Percentiles rank a stretch among this genome's conserved stretches.
Evolutionary conservation across 1,140 invertebrate genomes (phyloP).

Genomic region (Akabosia matsudoensis): DNA sequence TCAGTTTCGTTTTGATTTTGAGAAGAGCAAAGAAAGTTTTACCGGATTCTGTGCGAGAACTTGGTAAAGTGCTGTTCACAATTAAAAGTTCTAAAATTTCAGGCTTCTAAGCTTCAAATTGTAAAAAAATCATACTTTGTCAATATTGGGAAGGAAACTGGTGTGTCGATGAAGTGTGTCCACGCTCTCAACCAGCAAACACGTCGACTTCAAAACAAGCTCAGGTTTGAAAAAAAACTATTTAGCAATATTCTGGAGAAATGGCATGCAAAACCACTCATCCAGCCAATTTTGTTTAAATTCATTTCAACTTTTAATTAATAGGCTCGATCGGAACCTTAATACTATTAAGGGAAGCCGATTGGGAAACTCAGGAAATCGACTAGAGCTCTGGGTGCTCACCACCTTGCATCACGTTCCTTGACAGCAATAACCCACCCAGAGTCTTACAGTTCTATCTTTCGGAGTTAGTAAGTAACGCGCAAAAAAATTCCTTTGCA

Average conservation of each 20-base stretch:
- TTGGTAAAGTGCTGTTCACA: too few species aligned
- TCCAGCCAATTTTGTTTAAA: too few species aligned
- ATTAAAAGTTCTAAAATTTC: too few species aligned
- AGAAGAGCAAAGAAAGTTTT: too few species aligned
- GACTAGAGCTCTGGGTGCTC: constrained; percentile 71
- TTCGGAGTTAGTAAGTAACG: neutral
- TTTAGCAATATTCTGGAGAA: too few species aligned
- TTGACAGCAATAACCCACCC: neutral
- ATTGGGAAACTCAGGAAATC: constrained; percentile 71
- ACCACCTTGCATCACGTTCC: constrained; percentile 77
- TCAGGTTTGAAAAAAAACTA: neutral
- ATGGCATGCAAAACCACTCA: neutral
- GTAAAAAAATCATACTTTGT: too few species aligned
- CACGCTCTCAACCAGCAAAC: constrained; percentile 18
- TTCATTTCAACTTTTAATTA: too few species aligned
- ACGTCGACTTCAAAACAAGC: constrained; percentile 2
- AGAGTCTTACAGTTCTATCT: neutral
- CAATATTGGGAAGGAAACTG: neutral
- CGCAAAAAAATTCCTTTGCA: neutral
- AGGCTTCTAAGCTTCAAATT: too few species aligned
- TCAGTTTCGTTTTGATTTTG: too few species aligned
- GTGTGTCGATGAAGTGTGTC: constrained; percentile 15
- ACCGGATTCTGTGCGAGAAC: too few species aligned
- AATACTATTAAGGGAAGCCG: constrained; percentile 69
- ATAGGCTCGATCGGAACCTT: constrained; percentile 70